These are phyloP conservation scores for Brassicogethes aeneus DNA, from an alignment of 2,888 invertebrate genomes.

Conservation along the genomic window DNA sequence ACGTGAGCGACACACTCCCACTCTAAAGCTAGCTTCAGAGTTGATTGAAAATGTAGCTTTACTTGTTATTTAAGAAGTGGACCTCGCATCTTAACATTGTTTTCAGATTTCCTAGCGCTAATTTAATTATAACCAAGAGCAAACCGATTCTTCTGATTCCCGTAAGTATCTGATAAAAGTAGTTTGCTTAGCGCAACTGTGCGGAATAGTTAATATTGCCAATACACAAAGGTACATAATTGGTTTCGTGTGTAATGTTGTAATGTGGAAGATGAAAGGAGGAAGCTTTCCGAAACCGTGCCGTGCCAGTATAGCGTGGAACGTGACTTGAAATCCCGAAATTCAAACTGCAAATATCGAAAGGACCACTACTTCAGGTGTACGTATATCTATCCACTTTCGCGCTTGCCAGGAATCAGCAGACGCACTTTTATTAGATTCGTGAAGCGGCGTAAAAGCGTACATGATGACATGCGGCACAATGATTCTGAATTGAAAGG, in stretches of 20 bases:
- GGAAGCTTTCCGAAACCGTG: slow-evolving; percentile 19
- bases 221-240: slow-evolving; percentile 41
- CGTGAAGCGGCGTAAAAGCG: neutral
- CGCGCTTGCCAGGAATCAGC: neutral
- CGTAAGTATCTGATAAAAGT: no score
- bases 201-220: slow-evolving; percentile 32
- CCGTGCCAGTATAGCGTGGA: slow-evolving; percentile 34
- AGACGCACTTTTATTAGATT: neutral
- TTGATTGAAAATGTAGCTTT: no score
- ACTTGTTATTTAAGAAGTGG: no score
- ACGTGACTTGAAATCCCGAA: slow-evolving; percentile 35
- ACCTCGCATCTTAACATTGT: no score
- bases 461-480: no score
- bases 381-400: neutral
- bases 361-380: slow-evolving; percentile 1
- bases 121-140: no score
- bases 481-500: no score
- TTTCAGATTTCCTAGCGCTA: no score
- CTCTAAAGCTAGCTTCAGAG: no score
- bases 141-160: no score
- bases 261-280: slow-evolving; percentile 41
- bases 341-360: slow-evolving; percentile 27
- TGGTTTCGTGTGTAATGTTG: slow-evolving; percentile 41
- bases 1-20: no score
- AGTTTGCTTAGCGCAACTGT: no score